phyloP scores from a whole-genome alignment of 2,888 invertebrate genomes.

The Polia nebulosa region DNA sequence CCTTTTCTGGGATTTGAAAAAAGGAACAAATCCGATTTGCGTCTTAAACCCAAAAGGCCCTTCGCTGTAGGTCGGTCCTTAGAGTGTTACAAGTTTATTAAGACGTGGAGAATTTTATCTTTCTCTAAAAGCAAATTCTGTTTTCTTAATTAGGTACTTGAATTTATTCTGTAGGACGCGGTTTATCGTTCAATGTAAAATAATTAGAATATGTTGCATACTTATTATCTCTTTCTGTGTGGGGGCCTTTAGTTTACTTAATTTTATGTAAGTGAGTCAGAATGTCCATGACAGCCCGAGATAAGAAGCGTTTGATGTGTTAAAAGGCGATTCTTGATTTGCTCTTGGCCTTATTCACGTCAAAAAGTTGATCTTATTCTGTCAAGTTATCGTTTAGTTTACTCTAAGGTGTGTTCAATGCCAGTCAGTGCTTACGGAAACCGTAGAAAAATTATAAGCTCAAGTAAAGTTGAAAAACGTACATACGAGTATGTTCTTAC shows the following conservation, averaged over 20 bases:
- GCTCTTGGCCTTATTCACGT: constrained; percentile 35
- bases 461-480: background rate
- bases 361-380: constrained; percentile 19
- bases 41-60: constrained; percentile 18
- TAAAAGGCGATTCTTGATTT: constrained; percentile 14
- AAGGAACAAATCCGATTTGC: background rate
- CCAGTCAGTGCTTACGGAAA: background rate
- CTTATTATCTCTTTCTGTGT: constrained; percentile 25
- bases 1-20: constrained; percentile 29
- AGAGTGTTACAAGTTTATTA: constrained; percentile 51
- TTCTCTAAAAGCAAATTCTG: constrained; percentile 39
- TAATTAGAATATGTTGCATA: constrained; percentile 45
- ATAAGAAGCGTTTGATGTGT: constrained; percentile 34
- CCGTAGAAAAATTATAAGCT: background rate
- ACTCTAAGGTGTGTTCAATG: background rate
- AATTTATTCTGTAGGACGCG: constrained; percentile 28
- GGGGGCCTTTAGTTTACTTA: constrained; percentile 16
- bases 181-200: constrained; percentile 36
- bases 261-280: constrained; percentile 34
- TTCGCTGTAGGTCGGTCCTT: constrained; percentile 53
- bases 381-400: constrained; percentile 5
- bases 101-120: constrained; percentile 42
- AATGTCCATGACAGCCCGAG: constrained; percentile 32
- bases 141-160: constrained; percentile 49
- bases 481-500: constrained; percentile 6